Percentiles rank a stretch among this genome's conserved stretches.
Conservation (phyloP, 2,113 vertebrate species). For the Xenopus tropicalis region UCB_Xtro_10.0 CM004451.2:78880501-78881000, state of each 20-base stretch:
- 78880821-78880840: constrained; percentile 52
- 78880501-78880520: no score
- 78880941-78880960: constrained; percentile 87
- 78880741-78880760: not conserved
- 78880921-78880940: constrained; percentile 86
- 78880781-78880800: not conserved
- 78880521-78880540: no score
- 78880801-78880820: not conserved
- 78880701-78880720: no score
- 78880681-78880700: no score
- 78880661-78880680: no score
- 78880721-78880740: not conserved
- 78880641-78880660: no score
- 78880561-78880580: no score
- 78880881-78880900: constrained; percentile 79
- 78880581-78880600: no score
- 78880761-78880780: not conserved
- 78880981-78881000: constrained; percentile 83
- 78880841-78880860: constrained; percentile 57
- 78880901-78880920: constrained; percentile 81
- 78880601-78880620: no score
- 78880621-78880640: no score
- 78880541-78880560: no score
- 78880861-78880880: constrained; percentile 73
- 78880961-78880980: constrained; percentile 84